Base-by-base conservation (phyloP, 2,797 vertebrate genomes). In the Myioborus melanocephalus region DNA sequence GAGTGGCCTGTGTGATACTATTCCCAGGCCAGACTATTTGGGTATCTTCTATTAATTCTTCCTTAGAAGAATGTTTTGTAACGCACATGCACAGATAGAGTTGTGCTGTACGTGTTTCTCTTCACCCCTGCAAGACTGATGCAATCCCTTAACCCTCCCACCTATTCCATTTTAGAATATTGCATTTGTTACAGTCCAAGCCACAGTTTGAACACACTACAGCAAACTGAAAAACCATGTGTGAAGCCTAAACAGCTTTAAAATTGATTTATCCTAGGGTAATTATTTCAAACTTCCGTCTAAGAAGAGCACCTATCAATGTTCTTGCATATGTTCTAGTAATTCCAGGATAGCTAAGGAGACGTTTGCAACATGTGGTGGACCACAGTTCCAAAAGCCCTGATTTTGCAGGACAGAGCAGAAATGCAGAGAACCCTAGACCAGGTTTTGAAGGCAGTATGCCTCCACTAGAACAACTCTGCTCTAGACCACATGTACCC, bases 41-140 rank as follows among this genome's bases (percentile, higher is more conserved):
- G 2, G 8, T 34, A 15, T 68, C 35, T 72, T 55, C 34, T 87
- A 20, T 79, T 52, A 46, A 53, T 27, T 78, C 57, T 81, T 84
- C 12, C 49, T 64, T 41, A 46, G 23, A 70, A 28, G 4, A 60
- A 10, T 35, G 34, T 72, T 61, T 77, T 56, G 3, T 35, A 43
- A 49, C 0, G 1, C 13, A 6, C 44, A 17, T 28, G 26, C 20
- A 35, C 5, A 55, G 23, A 27, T 5, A 73, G 24, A 32, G 8
- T 19, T 72, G 27, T 69, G 12, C 14, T 65, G 18, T 41, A 14
- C 0, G 0, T 0, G 0, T 72, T 85, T 60, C 14, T 81, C 39
- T 83, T 84, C 28, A 47, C 79, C 57, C 35, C 73, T 88, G 26
- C 17, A 87, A 69, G 18, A 50, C 12, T 35, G 34, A 63, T 43